phyloP scores from a whole-genome alignment of 1,140 invertebrate genomes.

The Philotrypesis tridentata region DNA sequence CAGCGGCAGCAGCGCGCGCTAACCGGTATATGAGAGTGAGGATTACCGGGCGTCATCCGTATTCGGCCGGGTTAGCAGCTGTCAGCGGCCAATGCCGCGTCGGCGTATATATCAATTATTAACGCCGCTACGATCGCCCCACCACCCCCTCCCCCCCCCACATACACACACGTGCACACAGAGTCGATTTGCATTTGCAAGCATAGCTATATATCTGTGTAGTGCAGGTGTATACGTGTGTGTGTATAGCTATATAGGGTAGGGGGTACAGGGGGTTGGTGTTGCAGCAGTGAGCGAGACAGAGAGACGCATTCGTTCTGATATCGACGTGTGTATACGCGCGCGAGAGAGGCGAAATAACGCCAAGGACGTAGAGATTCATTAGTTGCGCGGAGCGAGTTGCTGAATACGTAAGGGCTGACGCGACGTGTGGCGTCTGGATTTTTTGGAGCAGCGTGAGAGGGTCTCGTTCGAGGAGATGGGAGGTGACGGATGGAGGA shows the following conservation, averaged over 20 bases:
- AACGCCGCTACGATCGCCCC: conserved; percentile 40
- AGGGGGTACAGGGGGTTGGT: not conserved
- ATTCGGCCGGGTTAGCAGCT: conserved; percentile 71
- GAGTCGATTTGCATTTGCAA: conserved; percentile 60
- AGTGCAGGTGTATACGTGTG: too few species aligned
- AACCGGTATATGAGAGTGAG: conserved; percentile 67
- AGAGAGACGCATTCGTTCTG: conserved; percentile 38
- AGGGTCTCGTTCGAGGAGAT: too few species aligned
- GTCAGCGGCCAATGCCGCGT: conserved; percentile 66
- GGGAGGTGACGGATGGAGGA: too few species aligned
- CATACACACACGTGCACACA: conserved; percentile 37
- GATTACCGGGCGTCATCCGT: conserved; percentile 71
- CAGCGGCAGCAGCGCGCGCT: conserved; percentile 50
- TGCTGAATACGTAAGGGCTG: too few species aligned
- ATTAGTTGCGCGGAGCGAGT: too few species aligned
- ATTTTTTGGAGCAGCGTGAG: too few species aligned
- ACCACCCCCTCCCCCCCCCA: conserved; percentile 33
- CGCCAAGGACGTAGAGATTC: conserved; percentile 22
- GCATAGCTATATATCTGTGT: not conserved
- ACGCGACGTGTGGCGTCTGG: too few species aligned
- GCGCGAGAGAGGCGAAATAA: conserved; percentile 20
- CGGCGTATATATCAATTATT: conserved; percentile 70
- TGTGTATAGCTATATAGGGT: too few species aligned
- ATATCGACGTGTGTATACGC: conserved; percentile 43
- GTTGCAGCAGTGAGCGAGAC: not conserved